Conservation (phyloP, 2,113 vertebrate species). For the Strix uralensis region DNA sequence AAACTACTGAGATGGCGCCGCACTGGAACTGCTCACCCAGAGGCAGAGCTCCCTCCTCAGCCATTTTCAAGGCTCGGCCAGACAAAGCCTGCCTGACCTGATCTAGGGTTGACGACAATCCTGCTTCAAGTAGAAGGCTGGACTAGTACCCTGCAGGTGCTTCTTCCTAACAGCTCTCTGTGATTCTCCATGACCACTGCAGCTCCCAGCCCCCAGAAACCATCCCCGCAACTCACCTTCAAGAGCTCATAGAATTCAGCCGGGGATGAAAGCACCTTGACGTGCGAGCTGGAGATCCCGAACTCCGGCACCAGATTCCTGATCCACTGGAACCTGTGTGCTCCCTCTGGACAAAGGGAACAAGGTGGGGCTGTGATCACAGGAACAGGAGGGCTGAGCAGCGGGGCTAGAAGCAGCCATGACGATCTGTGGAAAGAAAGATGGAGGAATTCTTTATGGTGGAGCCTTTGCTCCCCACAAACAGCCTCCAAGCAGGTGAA, state of each 20-base stretch:
- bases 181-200: neutral
- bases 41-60: neutral
- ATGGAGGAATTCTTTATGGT: neutral
- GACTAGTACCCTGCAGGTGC: neutral
- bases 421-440: slow-evolving; percentile 80
- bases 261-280: slow-evolving; percentile 87
- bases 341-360: slow-evolving; percentile 77
- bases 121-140: neutral
- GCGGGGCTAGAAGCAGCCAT: slow-evolving; percentile 88
- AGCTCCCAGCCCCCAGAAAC: neutral
- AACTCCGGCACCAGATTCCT: slow-evolving; percentile 90
- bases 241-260: slow-evolving; percentile 91
- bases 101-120: neutral
- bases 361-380: slow-evolving; percentile 69
- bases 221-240: slow-evolving; percentile 78
- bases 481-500: neutral
- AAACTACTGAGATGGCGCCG: neutral
- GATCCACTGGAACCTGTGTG: slow-evolving; percentile 89
- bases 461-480: neutral
- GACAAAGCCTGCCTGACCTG: neutral
- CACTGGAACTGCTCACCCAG: neutral
- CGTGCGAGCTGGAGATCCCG: slow-evolving; percentile 81
- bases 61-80: neutral
- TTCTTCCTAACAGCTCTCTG: neutral
- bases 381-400: slow-evolving; percentile 81